Conservation (phyloP, 30 jellyfish, hydroid and myxozoan species). For the Aurelia sp. region DNA sequence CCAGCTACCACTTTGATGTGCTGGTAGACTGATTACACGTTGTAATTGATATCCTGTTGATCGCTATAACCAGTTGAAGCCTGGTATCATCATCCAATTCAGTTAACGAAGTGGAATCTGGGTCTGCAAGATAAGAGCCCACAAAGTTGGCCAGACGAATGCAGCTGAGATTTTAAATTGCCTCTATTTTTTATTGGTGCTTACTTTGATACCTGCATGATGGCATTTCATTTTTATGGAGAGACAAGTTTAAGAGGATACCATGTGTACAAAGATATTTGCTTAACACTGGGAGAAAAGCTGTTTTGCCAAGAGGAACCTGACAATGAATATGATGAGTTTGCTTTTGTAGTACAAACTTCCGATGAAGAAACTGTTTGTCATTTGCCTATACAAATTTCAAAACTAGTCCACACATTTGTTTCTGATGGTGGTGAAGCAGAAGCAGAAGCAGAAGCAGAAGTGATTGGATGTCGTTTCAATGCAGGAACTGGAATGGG, state of each 20-base stretch:
- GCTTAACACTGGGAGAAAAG: neutral
- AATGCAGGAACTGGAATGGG: constrained; percentile 33
- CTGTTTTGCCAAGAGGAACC: constrained; percentile 12
- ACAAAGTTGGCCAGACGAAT: too few species aligned
- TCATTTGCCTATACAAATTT: constrained; percentile 22
- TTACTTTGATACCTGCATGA: neutral
- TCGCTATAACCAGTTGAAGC: too few species aligned
- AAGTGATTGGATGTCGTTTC: constrained; percentile 27
- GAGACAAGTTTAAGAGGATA: constrained; percentile 40
- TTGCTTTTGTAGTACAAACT: constrained; percentile 24
- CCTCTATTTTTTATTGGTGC: neutral
- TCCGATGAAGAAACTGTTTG: constrained; percentile 28
- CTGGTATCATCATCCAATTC: too few species aligned
- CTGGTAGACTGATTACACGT: too few species aligned
- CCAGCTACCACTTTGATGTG: too few species aligned
- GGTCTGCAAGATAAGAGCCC: too few species aligned
- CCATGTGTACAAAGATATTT: constrained; percentile 23
- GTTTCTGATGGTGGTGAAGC: constrained; percentile 14
- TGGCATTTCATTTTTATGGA: constrained; percentile 12
- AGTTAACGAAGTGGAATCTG: too few species aligned
- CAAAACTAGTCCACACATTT: constrained; percentile 13
- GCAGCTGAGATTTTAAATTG: neutral
- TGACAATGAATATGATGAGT: constrained; percentile 28
- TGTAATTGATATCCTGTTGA: too few species aligned
- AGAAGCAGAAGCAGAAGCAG: constrained; percentile 49